Evolutionary conservation across 2,113 vertebrate species (phyloP).

Genomic region (Conger conger): DNA sequence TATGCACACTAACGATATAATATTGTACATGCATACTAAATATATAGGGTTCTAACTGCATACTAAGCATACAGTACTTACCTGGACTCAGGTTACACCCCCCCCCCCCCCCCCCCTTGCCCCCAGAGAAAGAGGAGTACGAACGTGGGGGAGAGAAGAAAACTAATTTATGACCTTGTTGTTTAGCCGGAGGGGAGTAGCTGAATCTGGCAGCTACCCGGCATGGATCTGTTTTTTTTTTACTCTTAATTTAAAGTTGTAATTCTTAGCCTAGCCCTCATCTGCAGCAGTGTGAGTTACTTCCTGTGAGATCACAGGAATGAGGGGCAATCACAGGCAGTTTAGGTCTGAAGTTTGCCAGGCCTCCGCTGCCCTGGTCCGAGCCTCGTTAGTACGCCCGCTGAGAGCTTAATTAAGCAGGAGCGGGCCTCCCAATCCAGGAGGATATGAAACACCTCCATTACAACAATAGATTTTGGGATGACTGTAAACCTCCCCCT

Average conservation of each 20-base stretch:
- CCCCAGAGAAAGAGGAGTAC: neutral
- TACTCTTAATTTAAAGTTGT: neutral
- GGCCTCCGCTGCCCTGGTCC: neutral
- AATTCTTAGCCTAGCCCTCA: neutral
- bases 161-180: neutral
- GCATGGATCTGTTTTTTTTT: conserved; percentile 4
- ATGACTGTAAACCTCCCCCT: neutral
- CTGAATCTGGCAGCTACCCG: neutral
- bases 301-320: neutral
- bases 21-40: neutral
- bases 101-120: neutral
- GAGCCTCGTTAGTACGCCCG: neutral
- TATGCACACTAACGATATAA: neutral
- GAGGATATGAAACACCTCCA: conserved; percentile 21
- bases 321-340: neutral
- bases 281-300: neutral
- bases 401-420: neutral
- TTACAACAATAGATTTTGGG: conserved; percentile 5
- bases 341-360: neutral
- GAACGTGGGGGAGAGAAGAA: neutral
- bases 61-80: neutral
- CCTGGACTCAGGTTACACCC: neutral
- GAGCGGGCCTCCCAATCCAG: neutral
- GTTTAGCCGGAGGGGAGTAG: neutral
- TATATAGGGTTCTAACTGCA: neutral